Conservation (phyloP, 2,888 invertebrate species). For the Coenonympha arcania region DNA sequence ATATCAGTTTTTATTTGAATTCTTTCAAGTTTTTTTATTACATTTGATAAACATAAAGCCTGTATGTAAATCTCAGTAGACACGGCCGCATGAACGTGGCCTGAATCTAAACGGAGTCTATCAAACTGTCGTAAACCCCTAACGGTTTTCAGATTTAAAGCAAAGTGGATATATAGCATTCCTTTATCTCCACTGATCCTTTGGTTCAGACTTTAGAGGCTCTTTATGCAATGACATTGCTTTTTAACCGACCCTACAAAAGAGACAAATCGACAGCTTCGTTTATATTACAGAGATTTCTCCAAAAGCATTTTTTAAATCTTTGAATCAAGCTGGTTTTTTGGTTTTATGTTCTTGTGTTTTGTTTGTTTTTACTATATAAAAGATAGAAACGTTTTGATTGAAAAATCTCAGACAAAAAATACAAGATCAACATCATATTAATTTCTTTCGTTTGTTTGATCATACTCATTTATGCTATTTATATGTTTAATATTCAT, state of each 20-base stretch:
- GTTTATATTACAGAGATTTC: background rate
- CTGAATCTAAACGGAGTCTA: conserved; percentile 17
- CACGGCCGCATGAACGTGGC: background rate
- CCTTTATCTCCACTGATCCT: conserved; percentile 8
- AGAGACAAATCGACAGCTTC: background rate
- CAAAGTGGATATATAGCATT: conserved; percentile 14
- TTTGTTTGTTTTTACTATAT: too few species aligned
- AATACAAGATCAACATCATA: too few species aligned
- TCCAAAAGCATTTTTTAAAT: background rate
- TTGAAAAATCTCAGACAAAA: too few species aligned
- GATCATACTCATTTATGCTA: background rate
- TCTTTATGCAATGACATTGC: conserved; percentile 2
- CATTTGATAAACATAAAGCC: background rate
- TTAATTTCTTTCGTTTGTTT: too few species aligned
- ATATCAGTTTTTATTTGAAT: background rate
- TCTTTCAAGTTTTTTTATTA: background rate
- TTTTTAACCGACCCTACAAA: background rate
- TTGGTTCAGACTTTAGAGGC: background rate
- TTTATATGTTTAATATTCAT: too few species aligned
- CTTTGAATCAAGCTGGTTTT: too few species aligned
- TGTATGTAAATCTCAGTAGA: background rate
- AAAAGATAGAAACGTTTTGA: too few species aligned
- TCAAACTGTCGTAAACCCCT: conserved; percentile 11
- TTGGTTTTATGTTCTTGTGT: background rate
- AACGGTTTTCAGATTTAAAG: conserved; percentile 14